phyloP scores from a whole-genome alignment of 2,797 vertebrate genomes.

The Falco novaeseelandiae region DNA sequence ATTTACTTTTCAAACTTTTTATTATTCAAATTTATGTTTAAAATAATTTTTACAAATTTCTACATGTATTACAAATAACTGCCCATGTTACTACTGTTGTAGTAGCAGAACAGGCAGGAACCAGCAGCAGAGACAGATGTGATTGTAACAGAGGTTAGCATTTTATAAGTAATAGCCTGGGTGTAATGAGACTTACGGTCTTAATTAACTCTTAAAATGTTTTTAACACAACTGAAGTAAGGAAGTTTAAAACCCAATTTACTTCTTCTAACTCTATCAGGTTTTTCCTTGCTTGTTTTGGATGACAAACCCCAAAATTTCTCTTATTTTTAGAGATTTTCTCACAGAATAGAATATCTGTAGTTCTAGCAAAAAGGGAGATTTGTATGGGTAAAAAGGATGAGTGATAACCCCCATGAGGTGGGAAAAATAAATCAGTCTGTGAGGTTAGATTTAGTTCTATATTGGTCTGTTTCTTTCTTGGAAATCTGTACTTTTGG shows the following conservation, averaged over 20 bases:
- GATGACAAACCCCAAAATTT: not conserved
- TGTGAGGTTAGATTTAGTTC: not conserved
- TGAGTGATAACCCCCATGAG: not conserved
- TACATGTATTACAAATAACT: not conserved
- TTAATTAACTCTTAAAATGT: constrained; percentile 6
- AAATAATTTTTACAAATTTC: not conserved
- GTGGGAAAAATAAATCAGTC: not conserved
- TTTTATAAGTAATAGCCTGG: not conserved
- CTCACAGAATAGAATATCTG: not conserved
- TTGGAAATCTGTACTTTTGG: not conserved
- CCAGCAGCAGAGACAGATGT: not conserved
- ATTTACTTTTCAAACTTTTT: not conserved
- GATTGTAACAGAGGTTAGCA: not conserved
- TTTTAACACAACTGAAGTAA: constrained; percentile 5
- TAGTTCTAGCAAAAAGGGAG: not conserved
- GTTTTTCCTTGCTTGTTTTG: not conserved
- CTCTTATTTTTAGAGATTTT: not conserved
- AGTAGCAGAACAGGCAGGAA: not conserved
- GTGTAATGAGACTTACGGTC: not conserved
- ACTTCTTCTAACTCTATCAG: not conserved
- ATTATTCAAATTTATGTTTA: not conserved
- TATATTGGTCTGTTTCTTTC: not conserved
- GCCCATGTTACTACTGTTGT: not conserved
- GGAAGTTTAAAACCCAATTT: not conserved
- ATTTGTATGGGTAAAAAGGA: not conserved